These are phyloP conservation scores for Ictidomys tridecemlineatus DNA, from an alignment of 2,113 vertebrate species.

Conservation along the genomic window DNA sequence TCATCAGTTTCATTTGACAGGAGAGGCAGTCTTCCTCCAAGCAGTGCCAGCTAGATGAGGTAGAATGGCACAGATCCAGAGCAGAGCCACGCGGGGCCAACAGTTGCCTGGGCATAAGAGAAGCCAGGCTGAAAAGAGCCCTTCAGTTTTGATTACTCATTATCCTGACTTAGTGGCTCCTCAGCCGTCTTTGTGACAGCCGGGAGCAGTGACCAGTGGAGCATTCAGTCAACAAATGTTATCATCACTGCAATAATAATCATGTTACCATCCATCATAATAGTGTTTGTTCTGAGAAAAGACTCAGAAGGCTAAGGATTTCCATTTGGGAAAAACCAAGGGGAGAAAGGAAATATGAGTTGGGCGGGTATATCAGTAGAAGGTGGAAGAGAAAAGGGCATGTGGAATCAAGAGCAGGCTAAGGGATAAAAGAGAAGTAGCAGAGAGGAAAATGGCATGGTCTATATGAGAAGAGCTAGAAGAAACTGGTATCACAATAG, in stretches of 20 bases:
- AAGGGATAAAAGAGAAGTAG: conserved; percentile 31
- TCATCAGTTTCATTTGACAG: conserved; percentile 67
- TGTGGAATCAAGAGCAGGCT: not conserved
- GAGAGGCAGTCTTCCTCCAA: conserved; percentile 64
- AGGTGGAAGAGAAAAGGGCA: not conserved
- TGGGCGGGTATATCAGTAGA: not conserved
- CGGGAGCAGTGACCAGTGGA: conserved; percentile 64
- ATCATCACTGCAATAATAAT: conserved; percentile 78
- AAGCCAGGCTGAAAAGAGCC: conserved; percentile 71
- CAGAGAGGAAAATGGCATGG: not conserved
- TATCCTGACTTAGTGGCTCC: conserved; percentile 77
- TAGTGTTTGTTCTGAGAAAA: conserved; percentile 60
- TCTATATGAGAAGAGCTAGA: not conserved
- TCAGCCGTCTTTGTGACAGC: conserved; percentile 75
- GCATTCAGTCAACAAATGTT: conserved; percentile 82
- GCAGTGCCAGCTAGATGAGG: conserved; percentile 61
- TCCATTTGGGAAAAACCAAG: conserved; percentile 57
- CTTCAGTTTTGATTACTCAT: conserved; percentile 78
- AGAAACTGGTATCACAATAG: not conserved
- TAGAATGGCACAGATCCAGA: conserved; percentile 65
- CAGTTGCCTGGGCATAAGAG: conserved; percentile 8
- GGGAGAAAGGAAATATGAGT: not conserved
- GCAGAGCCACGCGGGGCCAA: conserved; percentile 31
- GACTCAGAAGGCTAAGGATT: conserved; percentile 50
- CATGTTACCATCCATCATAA: conserved; percentile 68